Evolutionary conservation across 2,888 invertebrate genomes (phyloP).

Genomic region (Drosophila barbarae): DNA sequence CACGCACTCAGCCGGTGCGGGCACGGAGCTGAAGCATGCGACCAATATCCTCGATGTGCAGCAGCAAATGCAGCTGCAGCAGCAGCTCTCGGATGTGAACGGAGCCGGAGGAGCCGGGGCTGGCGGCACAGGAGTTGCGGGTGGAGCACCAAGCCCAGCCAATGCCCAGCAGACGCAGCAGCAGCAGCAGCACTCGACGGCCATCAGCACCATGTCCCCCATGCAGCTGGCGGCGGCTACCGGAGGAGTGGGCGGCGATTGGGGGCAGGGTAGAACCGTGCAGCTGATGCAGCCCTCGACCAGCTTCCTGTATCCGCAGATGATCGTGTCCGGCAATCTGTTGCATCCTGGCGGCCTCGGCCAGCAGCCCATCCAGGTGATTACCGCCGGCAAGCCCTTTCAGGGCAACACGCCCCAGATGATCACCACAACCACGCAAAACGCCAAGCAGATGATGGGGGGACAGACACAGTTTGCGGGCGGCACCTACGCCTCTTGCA

Average conservation of each 20-base stretch:
- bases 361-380: conserved; percentile 82
- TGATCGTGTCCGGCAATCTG: conserved; percentile 90
- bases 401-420: conserved; percentile 92
- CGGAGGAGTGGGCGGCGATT: conserved; percentile 83
- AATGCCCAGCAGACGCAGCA: conserved; percentile 72
- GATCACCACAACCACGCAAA: conserved; percentile 86
- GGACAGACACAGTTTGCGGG: conserved; percentile 77
- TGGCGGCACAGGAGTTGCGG: conserved; percentile 34
- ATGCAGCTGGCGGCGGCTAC: conserved; percentile 84
- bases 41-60: conserved; percentile 80
- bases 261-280: conserved; percentile 85
- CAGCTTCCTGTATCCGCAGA: conserved; percentile 88
- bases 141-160: conserved; percentile 79
- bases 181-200: conserved; percentile 81
- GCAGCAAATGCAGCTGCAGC: conserved; percentile 80
- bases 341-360: conserved; percentile 81
- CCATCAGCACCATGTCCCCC: conserved; percentile 89
- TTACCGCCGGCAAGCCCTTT: conserved; percentile 90
- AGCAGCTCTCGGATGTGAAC: conserved; percentile 70
- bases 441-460: conserved; percentile 84
- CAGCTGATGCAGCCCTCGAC: conserved; percentile 88
- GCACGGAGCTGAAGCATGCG: conserved; percentile 75
- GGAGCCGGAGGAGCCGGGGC: conserved; percentile 14
- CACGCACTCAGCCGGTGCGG: conserved; percentile 57
- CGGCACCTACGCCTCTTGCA: conserved; percentile 84